Percentiles rank a stretch among this genome's conserved stretches.
phyloP scores from a whole-genome alignment of 2,797 vertebrate species.

The Eospalax fontanierii region DNA sequence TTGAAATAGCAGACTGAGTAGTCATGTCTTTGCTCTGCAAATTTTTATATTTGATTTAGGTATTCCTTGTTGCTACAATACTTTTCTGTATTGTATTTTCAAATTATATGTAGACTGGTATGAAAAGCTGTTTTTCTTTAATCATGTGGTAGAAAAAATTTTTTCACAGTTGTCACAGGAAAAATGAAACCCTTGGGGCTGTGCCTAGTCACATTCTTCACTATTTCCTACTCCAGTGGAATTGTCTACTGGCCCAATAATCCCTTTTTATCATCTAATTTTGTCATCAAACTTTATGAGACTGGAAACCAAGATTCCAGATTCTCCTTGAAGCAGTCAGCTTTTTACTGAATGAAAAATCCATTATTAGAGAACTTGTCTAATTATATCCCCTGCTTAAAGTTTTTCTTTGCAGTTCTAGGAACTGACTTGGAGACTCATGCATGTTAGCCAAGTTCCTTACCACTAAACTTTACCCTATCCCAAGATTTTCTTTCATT shows the following conservation, averaged over 20 bases:
- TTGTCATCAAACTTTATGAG: constrained; percentile 51
- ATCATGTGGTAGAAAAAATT: constrained; percentile 1
- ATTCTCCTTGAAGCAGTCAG: constrained; percentile 48
- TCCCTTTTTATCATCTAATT: constrained; percentile 37
- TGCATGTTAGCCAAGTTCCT: neutral
- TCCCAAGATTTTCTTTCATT: constrained; percentile 1
- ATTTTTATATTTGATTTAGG: constrained; percentile 14
- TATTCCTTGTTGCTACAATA: neutral
- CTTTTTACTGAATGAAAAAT: constrained; percentile 47
- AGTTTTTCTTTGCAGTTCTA: neutral
- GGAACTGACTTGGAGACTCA: neutral
- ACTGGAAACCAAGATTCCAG: constrained; percentile 2
- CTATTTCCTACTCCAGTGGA: constrained; percentile 42
- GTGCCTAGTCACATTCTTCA: constrained; percentile 28
- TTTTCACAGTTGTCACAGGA: constrained; percentile 54
- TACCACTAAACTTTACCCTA: neutral
- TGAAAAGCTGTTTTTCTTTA: constrained; percentile 62
- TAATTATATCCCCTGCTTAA: constrained; percentile 14
- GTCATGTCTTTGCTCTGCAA: constrained; percentile 20
- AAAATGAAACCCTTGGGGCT: constrained; percentile 53
- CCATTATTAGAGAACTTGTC: constrained; percentile 9
- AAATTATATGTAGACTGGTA: constrained; percentile 14
- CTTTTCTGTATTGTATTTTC: neutral
- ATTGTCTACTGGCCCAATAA: neutral
- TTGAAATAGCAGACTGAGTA: constrained; percentile 46